Conservation (phyloP, 2,113 vertebrate genomes). For the Aramus guarauna region DNA sequence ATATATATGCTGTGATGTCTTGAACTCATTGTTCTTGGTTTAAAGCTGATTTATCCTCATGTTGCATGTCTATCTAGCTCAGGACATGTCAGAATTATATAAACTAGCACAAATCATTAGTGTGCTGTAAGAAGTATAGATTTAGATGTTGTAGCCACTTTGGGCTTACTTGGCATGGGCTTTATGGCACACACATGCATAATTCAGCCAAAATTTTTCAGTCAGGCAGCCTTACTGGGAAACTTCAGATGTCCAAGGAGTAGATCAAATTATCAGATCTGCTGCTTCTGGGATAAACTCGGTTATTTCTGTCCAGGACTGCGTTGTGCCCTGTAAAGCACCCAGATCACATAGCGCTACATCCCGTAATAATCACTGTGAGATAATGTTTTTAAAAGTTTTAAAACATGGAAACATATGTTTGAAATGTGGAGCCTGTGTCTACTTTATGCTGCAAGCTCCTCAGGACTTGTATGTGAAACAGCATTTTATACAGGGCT, state of each 20-base stretch:
- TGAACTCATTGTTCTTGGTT: not conserved
- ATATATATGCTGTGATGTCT: not conserved
- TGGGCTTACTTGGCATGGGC: not conserved
- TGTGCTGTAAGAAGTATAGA: not conserved
- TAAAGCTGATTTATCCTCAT: not conserved
- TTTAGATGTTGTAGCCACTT: not conserved
- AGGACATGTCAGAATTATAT: not conserved
- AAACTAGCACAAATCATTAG: not conserved
- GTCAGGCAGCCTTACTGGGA: not conserved
- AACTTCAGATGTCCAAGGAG: not conserved
- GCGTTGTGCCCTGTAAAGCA: not conserved
- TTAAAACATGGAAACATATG: not conserved
- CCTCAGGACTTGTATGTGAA: not conserved
- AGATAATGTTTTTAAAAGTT: not conserved
- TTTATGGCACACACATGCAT: not conserved
- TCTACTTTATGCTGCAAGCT: not conserved
- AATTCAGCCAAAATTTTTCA: slow-evolving; percentile 6
- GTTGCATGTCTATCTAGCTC: not conserved
- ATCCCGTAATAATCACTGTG: not conserved
- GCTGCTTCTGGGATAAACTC: not conserved
- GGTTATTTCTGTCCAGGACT: not conserved
- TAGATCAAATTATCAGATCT: not conserved
- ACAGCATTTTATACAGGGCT: not conserved
- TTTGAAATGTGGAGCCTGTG: not conserved
- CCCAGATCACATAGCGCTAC: not conserved